Percentiles rank a stretch among this genome's conserved stretches.
Evolutionary conservation across 2,797 vertebrate genomes (phyloP).

Genomic region (Ispidina picta): DNA sequence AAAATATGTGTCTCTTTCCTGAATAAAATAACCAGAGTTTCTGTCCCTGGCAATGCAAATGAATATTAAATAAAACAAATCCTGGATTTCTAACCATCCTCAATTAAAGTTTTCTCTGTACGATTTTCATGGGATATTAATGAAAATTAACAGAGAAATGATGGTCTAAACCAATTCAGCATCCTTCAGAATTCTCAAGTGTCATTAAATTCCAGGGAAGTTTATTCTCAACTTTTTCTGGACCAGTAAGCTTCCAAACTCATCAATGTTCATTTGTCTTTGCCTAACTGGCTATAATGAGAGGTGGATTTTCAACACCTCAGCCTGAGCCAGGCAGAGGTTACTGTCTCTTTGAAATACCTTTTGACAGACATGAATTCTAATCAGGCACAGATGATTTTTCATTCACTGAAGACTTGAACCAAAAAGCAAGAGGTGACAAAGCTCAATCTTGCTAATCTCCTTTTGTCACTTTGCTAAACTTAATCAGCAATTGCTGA

Average conservation of each 20-base stretch:
- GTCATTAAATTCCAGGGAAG: neutral
- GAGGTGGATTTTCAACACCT: neutral
- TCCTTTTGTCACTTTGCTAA: neutral
- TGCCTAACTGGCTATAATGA: neutral
- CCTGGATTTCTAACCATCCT: neutral
- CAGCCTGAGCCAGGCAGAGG: neutral
- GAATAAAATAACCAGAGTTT: neutral
- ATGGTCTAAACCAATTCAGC: neutral
- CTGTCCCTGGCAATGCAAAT: neutral
- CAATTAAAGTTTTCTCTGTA: neutral
- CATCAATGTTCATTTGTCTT: constrained; percentile 7
- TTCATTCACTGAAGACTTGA: constrained; percentile 14
- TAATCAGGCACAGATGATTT: constrained; percentile 18
- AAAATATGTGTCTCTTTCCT: neutral
- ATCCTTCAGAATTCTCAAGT: neutral
- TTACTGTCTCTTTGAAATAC: constrained; percentile 28
- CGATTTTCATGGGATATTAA: neutral
- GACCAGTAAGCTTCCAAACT: neutral
- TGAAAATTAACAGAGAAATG: neutral
- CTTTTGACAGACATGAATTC: constrained; percentile 20
- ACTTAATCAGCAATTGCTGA: constrained; percentile 5
- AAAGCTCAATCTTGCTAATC: constrained; percentile 33
- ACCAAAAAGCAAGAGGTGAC: neutral
- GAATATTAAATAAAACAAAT: neutral
- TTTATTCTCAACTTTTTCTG: neutral